Conservation (phyloP, 2,797 vertebrate species). For the Coendou prehensilis region DNA sequence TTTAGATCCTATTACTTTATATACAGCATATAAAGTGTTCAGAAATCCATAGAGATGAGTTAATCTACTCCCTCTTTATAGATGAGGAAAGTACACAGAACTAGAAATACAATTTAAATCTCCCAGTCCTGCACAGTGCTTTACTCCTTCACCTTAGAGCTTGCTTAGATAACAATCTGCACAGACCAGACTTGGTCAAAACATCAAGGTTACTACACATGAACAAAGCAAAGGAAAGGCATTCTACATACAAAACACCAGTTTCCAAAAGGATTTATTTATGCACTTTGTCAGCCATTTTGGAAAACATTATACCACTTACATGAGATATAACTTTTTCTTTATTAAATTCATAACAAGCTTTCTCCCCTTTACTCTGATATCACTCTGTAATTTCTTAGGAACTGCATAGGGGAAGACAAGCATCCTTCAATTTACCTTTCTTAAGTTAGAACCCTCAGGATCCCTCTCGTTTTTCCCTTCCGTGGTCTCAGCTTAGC, state of each 20-base stretch:
- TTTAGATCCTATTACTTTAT: neutral
- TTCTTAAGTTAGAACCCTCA: neutral
- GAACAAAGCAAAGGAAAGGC: slow-evolving; percentile 67
- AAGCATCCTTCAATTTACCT: neutral
- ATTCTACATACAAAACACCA: slow-evolving; percentile 68
- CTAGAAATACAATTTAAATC: neutral
- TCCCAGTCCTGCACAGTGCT: neutral
- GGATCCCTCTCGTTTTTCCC: neutral
- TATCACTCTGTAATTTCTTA: neutral
- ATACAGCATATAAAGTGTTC: neutral
- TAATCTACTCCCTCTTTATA: neutral
- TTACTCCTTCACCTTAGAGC: neutral
- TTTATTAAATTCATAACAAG: neutral
- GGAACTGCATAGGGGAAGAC: neutral
- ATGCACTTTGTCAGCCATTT: neutral
- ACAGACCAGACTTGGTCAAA: slow-evolving; percentile 72
- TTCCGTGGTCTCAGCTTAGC: neutral
- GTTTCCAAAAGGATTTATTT: slow-evolving; percentile 42
- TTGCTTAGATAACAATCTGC: neutral
- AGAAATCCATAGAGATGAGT: slow-evolving; percentile 15
- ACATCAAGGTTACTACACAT: slow-evolving; percentile 45
- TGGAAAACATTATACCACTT: slow-evolving; percentile 56
- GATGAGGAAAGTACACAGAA: neutral
- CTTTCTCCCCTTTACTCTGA: neutral
- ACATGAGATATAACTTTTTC: neutral